Percentiles rank a stretch among this genome's conserved stretches.
Conservation (phyloP, 2,797 vertebrate species). For the Chaetophractus vellerosus region DNA sequence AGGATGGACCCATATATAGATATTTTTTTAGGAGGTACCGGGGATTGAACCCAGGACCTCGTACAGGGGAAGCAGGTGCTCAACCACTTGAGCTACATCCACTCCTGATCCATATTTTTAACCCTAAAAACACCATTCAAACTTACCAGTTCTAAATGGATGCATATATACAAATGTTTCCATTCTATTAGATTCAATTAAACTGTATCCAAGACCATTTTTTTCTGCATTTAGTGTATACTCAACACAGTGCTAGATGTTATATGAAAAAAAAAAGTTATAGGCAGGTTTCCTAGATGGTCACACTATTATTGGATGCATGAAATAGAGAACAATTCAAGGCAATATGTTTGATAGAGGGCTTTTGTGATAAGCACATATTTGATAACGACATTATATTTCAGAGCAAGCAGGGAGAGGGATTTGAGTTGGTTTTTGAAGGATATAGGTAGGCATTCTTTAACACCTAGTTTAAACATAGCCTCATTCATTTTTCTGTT, state of each 20-base stretch:
- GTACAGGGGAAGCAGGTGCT: too few species aligned
- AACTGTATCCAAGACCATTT: not conserved
- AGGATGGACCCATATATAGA: not conserved
- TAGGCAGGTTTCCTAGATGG: not conserved
- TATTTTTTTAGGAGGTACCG: too few species aligned
- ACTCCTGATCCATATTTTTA: not conserved
- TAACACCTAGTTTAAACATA: conserved; percentile 18
- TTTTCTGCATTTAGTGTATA: not conserved
- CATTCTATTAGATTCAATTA: not conserved
- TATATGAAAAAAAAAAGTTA: not conserved
- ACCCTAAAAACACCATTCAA: not conserved
- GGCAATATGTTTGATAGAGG: not conserved
- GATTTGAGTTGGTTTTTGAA: not conserved
- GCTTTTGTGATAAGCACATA: not conserved
- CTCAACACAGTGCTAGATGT: not conserved
- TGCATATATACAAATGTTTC: not conserved
- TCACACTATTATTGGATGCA: not conserved
- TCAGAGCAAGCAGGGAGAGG: not conserved
- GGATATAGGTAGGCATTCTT: not conserved
- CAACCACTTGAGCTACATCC: too few species aligned
- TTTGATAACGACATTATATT: conserved; percentile 32
- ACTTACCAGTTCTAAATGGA: not conserved
- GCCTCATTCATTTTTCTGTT: not conserved
- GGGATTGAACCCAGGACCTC: too few species aligned
- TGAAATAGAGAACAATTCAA: not conserved